These are phyloP conservation scores for Plagiodera versicolora DNA, from an alignment of 2,888 invertebrate genomes.

Conservation along the genomic window DNA sequence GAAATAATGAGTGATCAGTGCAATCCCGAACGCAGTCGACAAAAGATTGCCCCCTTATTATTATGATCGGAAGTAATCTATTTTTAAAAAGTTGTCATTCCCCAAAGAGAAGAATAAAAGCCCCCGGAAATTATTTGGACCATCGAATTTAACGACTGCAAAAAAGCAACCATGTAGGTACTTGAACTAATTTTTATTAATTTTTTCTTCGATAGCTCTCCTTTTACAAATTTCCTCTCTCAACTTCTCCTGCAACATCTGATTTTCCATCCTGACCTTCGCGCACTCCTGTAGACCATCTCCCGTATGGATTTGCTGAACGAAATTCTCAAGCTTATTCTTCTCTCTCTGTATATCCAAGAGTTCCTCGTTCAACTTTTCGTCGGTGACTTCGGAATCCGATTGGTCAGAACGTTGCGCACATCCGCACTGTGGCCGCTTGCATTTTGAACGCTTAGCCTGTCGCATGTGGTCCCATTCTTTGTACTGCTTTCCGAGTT, in stretches of 20 bases:
- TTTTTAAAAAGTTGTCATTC: too few species aligned
- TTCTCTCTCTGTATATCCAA: constrained; percentile 18
- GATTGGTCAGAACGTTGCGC: not conserved
- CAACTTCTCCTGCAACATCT: constrained; percentile 19
- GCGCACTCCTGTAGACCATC: constrained; percentile 13
- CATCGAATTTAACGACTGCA: too few species aligned
- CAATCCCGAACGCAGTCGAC: too few species aligned
- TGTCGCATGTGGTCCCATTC: constrained; percentile 36
- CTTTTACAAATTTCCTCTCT: constrained; percentile 12
- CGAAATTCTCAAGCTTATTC: constrained; percentile 15
- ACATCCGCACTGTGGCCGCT: not conserved
- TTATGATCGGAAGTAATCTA: too few species aligned
- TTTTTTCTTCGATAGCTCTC: constrained; percentile 14
- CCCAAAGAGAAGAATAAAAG: too few species aligned
- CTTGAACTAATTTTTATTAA: constrained; percentile 8
- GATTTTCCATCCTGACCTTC: constrained; percentile 14
- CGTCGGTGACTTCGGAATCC: constrained; percentile 17
- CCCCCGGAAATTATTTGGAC: too few species aligned
- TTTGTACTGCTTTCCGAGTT: constrained; percentile 43
- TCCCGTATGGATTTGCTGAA: constrained; percentile 14
- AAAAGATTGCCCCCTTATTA: too few species aligned
- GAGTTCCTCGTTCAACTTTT: constrained; percentile 18
- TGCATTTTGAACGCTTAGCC: not conserved
- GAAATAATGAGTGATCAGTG: too few species aligned
- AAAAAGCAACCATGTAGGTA: too few species aligned